phyloP scores from a whole-genome alignment of 2,888 invertebrate species.

The Tupiocoris notatus region DNA sequence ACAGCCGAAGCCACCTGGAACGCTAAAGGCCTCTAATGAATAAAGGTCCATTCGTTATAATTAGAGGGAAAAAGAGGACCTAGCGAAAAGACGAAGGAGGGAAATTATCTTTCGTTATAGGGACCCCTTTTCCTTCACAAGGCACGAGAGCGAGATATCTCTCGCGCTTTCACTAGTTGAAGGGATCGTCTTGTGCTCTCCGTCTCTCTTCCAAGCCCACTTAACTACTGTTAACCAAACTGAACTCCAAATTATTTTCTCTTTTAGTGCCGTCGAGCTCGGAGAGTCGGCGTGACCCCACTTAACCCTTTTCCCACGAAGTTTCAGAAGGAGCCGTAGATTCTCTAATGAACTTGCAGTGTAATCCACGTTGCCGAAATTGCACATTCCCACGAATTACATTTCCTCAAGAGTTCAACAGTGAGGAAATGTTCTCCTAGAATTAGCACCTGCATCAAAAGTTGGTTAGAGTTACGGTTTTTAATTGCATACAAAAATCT shows the following conservation, averaged over 20 bases:
- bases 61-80: conserved; percentile 21
- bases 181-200: neutral
- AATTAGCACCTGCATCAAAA: too few relatives aligned
- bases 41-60: conserved; percentile 42
- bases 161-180: neutral
- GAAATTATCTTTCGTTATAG: conserved; percentile 34
- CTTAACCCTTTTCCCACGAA: neutral
- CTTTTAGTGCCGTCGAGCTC: neutral
- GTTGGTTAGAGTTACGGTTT: too few relatives aligned
- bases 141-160: neutral
- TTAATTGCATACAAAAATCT: too few relatives aligned
- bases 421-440: too few relatives aligned
- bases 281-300: neutral
- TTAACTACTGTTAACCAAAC: conserved; percentile 39
- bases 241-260: conserved; percentile 37
- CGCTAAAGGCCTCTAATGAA: conserved; percentile 40
- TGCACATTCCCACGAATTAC: too few relatives aligned
- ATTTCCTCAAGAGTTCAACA: too few relatives aligned
- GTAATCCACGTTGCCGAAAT: too few relatives aligned
- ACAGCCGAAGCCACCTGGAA: conserved; percentile 32
- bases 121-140: neutral
- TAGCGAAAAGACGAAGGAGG: conserved; percentile 10
- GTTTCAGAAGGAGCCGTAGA: too few relatives aligned
- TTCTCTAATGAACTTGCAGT: too few relatives aligned
- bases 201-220: conserved; percentile 26